Evolutionary conservation across 2,113 vertebrate species (phyloP).

Genomic region (Varanus komodoensis): DNA sequence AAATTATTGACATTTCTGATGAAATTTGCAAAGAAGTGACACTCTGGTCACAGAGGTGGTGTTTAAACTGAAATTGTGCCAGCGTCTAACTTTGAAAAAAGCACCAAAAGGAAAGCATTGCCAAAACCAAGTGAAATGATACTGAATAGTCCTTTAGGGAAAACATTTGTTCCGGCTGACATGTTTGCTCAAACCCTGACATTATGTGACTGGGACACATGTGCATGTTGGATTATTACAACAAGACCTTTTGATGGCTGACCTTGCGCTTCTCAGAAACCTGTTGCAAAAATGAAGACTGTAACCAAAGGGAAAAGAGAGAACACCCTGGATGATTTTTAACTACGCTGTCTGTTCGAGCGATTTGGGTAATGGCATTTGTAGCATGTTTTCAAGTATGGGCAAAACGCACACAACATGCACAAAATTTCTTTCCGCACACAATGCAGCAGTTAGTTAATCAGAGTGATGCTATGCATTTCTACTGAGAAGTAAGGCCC

Average conservation of each 20-base stretch:
- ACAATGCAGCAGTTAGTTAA: background rate
- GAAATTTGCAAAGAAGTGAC: background rate
- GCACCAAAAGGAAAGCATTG: background rate
- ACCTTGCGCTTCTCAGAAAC: background rate
- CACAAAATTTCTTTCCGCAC: background rate
- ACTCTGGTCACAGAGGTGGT: background rate
- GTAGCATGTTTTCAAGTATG: background rate
- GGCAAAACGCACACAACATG: background rate
- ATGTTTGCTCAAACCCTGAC: background rate
- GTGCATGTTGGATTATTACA: background rate
- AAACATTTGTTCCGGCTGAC: background rate
- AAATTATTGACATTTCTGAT: background rate
- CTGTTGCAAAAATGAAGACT: background rate
- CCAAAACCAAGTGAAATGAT: background rate
- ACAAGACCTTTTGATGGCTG: background rate
- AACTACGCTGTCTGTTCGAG: background rate
- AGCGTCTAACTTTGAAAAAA: background rate
- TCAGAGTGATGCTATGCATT: background rate
- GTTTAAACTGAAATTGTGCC: background rate
- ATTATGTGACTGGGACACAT: background rate
- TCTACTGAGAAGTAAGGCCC: background rate
- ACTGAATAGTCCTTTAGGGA: background rate
- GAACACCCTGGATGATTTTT: background rate
- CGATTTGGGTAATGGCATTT: background rate
- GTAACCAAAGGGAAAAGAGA: background rate